These are phyloP conservation scores for Coenonympha glycerion DNA, from an alignment of 2,888 invertebrate species.

Conservation along the genomic window DNA sequence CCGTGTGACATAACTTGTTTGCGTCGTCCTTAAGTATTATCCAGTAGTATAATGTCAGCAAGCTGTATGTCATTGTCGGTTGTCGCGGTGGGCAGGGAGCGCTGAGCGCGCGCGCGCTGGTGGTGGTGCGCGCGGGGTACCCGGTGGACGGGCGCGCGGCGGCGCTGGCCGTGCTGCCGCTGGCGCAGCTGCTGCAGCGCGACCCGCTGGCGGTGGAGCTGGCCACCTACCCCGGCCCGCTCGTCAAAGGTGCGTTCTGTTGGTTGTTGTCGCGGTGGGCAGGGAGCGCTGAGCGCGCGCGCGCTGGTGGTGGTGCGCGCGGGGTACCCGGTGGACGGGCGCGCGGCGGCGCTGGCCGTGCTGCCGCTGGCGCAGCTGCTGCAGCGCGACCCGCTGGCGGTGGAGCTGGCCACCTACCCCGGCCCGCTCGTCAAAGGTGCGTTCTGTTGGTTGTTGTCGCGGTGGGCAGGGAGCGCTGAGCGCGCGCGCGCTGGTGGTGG, in stretches of 20 bases:
- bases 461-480: constrained; percentile 35
- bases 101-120: constrained; percentile 59
- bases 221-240: constrained; percentile 86
- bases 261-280: background rate
- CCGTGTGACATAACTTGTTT: no score
- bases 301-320: constrained; percentile 81
- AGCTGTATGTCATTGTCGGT: no score
- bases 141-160: constrained; percentile 26
- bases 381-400: constrained; percentile 78
- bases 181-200: constrained; percentile 82
- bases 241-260: constrained; percentile 78
- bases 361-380: constrained; percentile 85
- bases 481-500: constrained; percentile 76
- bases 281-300: constrained; percentile 41
- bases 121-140: constrained; percentile 85
- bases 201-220: constrained; percentile 80
- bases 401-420: constrained; percentile 83
- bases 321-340: constrained; percentile 70
- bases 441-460: no score
- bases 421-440: constrained; percentile 84
- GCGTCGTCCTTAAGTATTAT: no score
- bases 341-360: constrained; percentile 44
- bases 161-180: constrained; percentile 75
- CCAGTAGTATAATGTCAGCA: no score
- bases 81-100: background rate